These are phyloP conservation scores for Toxostoma redivivum DNA, from an alignment of 2,113 vertebrate genomes.

Conservation along the genomic window DNA sequence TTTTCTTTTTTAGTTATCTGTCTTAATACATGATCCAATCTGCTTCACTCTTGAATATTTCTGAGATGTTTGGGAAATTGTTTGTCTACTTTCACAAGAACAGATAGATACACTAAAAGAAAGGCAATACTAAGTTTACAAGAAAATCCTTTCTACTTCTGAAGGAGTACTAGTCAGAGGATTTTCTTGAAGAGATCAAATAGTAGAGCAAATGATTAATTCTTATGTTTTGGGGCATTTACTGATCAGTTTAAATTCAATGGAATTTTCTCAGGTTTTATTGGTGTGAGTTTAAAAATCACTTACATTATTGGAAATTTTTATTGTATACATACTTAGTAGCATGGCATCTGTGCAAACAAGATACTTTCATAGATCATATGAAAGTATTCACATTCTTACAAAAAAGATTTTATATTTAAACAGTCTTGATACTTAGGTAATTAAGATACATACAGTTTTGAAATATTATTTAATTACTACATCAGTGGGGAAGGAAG, in stretches of 20 bases:
- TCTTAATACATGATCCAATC: too few species aligned
- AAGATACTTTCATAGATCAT: not conserved
- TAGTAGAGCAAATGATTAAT: not conserved
- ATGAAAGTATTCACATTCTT: not conserved
- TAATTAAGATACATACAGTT: not conserved
- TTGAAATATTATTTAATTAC: not conserved
- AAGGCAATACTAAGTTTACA: not conserved
- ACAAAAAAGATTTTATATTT: not conserved
- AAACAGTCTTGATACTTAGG: not conserved
- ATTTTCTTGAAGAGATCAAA: not conserved
- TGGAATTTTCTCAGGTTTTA: not conserved
- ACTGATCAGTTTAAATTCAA: not conserved
- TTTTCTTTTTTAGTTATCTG: too few species aligned
- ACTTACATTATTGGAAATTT: not conserved
- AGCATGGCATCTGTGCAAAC: not conserved
- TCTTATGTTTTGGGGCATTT: not conserved
- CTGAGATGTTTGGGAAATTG: not conserved
- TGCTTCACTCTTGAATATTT: not conserved
- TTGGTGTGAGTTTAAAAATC: not conserved
- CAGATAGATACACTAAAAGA: not conserved
- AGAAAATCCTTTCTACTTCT: not conserved
- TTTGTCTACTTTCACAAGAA: not conserved
- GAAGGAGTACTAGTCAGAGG: not conserved
- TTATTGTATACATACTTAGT: not conserved
- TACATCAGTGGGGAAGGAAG: not conserved